Conservation (phyloP, 92 coral and sea anemone genomes). For the Parazoanthus darwini region DNA sequence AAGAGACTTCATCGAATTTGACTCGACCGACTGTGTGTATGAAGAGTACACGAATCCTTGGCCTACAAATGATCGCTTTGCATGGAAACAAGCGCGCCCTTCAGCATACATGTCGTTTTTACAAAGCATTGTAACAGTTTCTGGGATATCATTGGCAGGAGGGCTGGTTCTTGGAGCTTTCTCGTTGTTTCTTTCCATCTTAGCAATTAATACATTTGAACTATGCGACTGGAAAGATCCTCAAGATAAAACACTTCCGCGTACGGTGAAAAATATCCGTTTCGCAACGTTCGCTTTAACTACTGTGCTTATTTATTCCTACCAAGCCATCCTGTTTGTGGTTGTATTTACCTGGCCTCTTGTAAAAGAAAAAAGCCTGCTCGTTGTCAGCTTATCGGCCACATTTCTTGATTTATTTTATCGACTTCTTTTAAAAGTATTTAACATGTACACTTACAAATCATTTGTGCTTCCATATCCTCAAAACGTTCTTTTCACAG, state of each 20-base stretch:
- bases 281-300: background rate
- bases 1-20: background rate
- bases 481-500: constrained; percentile 17
- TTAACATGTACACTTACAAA: constrained; percentile 17
- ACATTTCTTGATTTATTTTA: constrained; percentile 37
- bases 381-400: constrained; percentile 18
- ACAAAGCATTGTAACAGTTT: background rate
- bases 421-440: constrained; percentile 32
- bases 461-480: constrained; percentile 43
- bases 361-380: constrained; percentile 31
- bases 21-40: background rate
- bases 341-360: constrained; percentile 42
- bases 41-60: constrained; percentile 11
- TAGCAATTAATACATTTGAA: background rate
- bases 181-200: background rate
- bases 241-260: background rate
- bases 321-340: constrained; percentile 25
- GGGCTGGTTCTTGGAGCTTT: constrained; percentile 14
- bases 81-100: constrained; percentile 27
- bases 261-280: background rate
- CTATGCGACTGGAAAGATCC: background rate
- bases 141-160: constrained; percentile 1
- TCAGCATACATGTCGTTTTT: background rate
- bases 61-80: background rate
- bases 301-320: constrained; percentile 15